Evolutionary conservation across 2,888 invertebrate species (phyloP).

Genomic region (Oscheius sp.): DNA sequence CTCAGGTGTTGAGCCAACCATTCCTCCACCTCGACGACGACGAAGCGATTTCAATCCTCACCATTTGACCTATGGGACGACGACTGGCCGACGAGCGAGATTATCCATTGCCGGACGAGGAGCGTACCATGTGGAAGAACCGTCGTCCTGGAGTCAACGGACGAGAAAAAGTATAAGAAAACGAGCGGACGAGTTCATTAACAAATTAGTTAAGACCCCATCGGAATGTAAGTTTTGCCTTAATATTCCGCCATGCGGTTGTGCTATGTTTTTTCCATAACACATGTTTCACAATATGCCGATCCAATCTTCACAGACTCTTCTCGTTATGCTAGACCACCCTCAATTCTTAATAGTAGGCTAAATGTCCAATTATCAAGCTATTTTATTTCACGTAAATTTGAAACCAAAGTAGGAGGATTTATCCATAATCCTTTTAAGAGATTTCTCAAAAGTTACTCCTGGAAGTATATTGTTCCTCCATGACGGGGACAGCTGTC

Average conservation of each 20-base stretch:
- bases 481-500: too few relatives aligned
- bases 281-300: slow-evolving; percentile 20
- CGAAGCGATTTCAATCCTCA: slow-evolving; percentile 14
- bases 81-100: slow-evolving; percentile 2
- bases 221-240: slow-evolving; percentile 22
- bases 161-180: slow-evolving; percentile 24
- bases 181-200: slow-evolving; percentile 24
- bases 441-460: too few relatives aligned
- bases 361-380: not conserved
- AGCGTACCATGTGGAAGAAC: slow-evolving; percentile 13
- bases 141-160: slow-evolving; percentile 9
- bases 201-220: slow-evolving; percentile 7
- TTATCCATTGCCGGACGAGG: slow-evolving; percentile 23
- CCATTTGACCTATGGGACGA: not conserved
- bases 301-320: slow-evolving; percentile 7
- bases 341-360: not conserved
- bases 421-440: slow-evolving; percentile 18
- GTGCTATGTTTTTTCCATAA: slow-evolving; percentile 19
- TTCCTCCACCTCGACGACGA: slow-evolving; percentile 14
- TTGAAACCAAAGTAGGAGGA: slow-evolving; percentile 13
- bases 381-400: slow-evolving; percentile 4
- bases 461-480: too few relatives aligned
- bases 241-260: slow-evolving; percentile 17
- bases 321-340: slow-evolving; percentile 16
- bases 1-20: slow-evolving; percentile 15